Evolutionary conservation across 2,888 invertebrate species (phyloP), one percentile per base, ranked within the genome.

Genomic region (Stenichneumon culpator): DNA sequence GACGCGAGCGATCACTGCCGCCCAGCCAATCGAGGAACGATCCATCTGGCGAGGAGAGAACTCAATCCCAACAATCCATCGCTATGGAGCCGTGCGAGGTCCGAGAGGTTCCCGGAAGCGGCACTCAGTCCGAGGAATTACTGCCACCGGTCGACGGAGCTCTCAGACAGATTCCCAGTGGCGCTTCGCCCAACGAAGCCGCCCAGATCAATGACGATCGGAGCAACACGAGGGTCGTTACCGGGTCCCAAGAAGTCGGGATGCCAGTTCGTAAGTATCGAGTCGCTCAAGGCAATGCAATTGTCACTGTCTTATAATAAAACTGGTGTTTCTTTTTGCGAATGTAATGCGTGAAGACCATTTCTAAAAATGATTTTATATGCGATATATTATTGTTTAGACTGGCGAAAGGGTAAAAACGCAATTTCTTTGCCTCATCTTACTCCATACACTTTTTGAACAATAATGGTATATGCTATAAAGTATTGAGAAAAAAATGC

Each of bases 41-140:
- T 88, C 93, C 93, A 0, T 93, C 94, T 0, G 93, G 94, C 1
- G 93, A 94, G 73, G 93, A 93, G 72, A 88, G 92, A 70, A 84
- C 87, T 16, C 87, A 90, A 65, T 54, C 86, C 5, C 89, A 70
- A 6, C 87, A 91, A 69, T 52, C 88, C 5, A 90, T 88, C 25
- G 88, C 89, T 44, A 70, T 91, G 1, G 93, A 93, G 68, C 85
- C 91, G 1, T 90, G 87, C 44, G 92, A 92, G 63, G 84, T 89
- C 3, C 89, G 94, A 3, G 92, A 94, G 82, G 88, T 94, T 39
- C 93, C 93, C 3, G 94, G 93, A 6, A 87, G 92, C 57, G 93
- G 93, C 6, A 91, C 91, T 7, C 91, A 91, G 28, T 44, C 82
- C 1, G 92, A 92, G 16, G 93, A 93, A 69, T 32, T 88, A 9